phyloP scores from a whole-genome alignment of 2,797 vertebrate species.

The Rallus crepitans region DNA sequence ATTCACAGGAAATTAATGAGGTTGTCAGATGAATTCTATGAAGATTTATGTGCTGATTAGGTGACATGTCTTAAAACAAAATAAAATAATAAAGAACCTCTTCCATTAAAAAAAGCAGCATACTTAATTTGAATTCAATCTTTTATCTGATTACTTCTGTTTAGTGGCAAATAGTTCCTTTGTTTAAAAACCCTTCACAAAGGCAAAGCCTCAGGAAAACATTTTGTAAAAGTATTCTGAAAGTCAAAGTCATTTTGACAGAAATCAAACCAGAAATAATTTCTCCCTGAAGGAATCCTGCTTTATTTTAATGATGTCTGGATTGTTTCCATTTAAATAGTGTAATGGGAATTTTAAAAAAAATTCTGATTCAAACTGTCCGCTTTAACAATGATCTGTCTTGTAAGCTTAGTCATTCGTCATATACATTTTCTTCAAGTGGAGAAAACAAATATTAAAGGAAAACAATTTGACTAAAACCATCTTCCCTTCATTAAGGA shows the following conservation, averaged over 20 bases:
- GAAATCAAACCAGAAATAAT: constrained; percentile 82
- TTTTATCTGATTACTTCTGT: constrained; percentile 78
- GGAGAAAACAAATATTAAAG: constrained; percentile 72
- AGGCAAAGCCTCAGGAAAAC: constrained; percentile 72
- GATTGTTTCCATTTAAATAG: constrained; percentile 76
- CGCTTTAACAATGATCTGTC: constrained; percentile 56
- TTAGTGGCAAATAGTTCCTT: constrained; percentile 69
- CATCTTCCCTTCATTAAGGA: constrained; percentile 67
- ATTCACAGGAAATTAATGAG: constrained; percentile 75
- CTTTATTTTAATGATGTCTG: constrained; percentile 77
- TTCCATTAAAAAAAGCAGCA: constrained; percentile 71
- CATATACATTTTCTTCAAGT: constrained; percentile 52
- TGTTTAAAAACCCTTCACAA: constrained; percentile 70
- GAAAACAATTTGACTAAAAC: constrained; percentile 69
- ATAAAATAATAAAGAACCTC: constrained; percentile 78
- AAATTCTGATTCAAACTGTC: constrained; percentile 66
- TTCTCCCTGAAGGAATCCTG: constrained; percentile 81
- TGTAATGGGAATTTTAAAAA: constrained; percentile 60
- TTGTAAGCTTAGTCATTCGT: constrained; percentile 66
- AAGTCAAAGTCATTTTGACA: constrained; percentile 81
- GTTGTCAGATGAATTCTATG: constrained; percentile 69
- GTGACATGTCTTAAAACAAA: constrained; percentile 75
- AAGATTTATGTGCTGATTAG: constrained; percentile 77
- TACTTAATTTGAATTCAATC: constrained; percentile 78
- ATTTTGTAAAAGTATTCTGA: constrained; percentile 75